A percentile compares a stretch with the other conserved stretches of the same genome.
Evolutionary conservation across 2,888 invertebrate genomes (phyloP).

Genomic region (Ferdinandea cuprea): DNA sequence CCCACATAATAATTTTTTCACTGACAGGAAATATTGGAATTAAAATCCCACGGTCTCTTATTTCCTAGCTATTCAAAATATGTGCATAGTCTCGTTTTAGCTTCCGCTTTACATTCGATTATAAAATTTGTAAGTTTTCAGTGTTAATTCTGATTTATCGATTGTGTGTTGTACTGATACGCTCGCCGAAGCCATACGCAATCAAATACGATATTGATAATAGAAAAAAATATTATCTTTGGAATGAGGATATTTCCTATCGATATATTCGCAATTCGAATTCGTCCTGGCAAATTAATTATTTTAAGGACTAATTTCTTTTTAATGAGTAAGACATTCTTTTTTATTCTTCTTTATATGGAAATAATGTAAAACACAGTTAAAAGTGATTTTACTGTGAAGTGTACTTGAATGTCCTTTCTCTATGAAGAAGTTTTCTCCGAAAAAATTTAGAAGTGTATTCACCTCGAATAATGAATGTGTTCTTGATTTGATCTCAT

Average conservation of each 20-base stretch:
- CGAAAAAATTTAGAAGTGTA: no score
- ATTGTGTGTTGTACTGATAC: background rate
- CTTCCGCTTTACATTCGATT: background rate
- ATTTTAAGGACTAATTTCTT: conserved; percentile 80
- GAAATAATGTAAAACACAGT: background rate
- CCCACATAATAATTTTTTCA: no score
- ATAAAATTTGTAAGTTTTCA: background rate
- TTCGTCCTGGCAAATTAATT: conserved; percentile 76
- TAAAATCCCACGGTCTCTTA: background rate
- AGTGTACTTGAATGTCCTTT: no score
- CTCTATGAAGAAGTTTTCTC: no score
- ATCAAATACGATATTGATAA: background rate
- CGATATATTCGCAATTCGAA: conserved; percentile 28
- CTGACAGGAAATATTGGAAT: no score
- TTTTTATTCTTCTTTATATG: no score
- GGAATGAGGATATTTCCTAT: conserved; percentile 34
- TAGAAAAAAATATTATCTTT: background rate
- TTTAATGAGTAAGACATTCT: conserved; percentile 75
- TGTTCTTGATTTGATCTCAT: no score
- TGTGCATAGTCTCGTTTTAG: background rate
- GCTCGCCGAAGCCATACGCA: background rate
- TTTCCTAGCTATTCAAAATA: background rate
- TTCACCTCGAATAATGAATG: no score
- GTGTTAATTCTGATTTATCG: background rate
- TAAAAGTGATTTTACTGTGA: background rate